Conservation (phyloP, 2,888 invertebrate genomes). For the Caenorhabditis parvicauda region DNA sequence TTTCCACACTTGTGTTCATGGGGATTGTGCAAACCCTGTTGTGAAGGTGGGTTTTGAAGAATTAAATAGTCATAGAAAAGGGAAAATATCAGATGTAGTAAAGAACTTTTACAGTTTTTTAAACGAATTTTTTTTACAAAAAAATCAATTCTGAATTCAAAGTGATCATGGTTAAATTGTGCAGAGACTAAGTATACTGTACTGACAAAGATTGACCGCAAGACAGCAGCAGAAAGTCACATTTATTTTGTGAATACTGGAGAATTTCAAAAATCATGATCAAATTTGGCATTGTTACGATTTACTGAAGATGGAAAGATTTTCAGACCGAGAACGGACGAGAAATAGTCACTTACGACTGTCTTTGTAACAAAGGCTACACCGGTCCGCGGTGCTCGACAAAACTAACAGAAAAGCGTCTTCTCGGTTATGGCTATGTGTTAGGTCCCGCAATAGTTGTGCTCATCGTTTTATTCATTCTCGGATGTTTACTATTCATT, state of each 20-base stretch:
- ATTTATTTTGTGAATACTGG: too few relatives aligned
- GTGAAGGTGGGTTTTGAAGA: conserved; percentile 24
- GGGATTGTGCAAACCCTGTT: conserved; percentile 38
- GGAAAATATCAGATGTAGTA: background rate
- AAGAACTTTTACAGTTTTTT: too few relatives aligned
- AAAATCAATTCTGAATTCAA: too few relatives aligned
- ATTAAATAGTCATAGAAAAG: background rate
- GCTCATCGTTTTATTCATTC: conserved; percentile 46
- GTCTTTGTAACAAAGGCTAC: conserved; percentile 51
- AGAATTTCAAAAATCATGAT: too few relatives aligned
- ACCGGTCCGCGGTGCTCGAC: conserved; percentile 49
- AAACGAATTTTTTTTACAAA: too few relatives aligned
- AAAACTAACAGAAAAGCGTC: conserved; percentile 24
- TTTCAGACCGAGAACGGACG: conserved; percentile 36
- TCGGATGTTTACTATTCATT: conserved; percentile 53
- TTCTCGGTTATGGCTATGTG: conserved; percentile 47
- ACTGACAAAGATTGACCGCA: too few relatives aligned
- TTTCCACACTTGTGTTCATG: conserved; percentile 40
- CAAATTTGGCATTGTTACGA: too few relatives aligned
- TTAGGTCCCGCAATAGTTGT: conserved; percentile 49
- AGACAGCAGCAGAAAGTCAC: too few relatives aligned
- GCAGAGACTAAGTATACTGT: too few relatives aligned
- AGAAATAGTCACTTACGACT: conserved; percentile 50
- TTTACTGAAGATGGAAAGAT: too few relatives aligned
- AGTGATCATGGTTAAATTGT: too few relatives aligned